Evolutionary conservation across 2,113 vertebrate species (phyloP).

Genomic region (Pseudopipra pipra): DNA sequence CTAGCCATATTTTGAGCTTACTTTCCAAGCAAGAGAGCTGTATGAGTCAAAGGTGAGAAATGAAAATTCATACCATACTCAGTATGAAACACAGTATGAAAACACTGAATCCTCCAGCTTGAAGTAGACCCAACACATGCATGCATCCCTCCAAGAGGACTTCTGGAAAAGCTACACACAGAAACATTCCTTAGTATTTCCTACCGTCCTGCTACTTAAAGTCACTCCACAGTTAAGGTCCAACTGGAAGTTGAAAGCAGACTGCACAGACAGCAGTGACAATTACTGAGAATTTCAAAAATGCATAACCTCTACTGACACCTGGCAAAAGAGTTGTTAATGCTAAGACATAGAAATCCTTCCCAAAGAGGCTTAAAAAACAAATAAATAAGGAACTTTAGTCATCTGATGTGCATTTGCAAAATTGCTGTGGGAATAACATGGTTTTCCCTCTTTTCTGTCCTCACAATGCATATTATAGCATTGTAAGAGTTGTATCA

Average conservation of each 20-base stretch:
- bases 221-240: background rate
- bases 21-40: background rate
- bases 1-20: background rate
- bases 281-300: slow-evolving; percentile 33
- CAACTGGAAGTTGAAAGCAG: background rate
- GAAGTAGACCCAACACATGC: background rate
- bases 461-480: background rate
- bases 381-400: slow-evolving; percentile 22
- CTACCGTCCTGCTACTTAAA: background rate
- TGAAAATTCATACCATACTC: background rate
- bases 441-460: background rate
- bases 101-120: background rate
- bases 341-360: slow-evolving; percentile 29
- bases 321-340: background rate
- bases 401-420: slow-evolving; percentile 35
- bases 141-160: background rate
- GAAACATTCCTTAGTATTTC: background rate
- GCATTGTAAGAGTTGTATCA: background rate
- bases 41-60: background rate
- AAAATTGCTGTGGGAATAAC: background rate
- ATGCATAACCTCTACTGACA: slow-evolving; percentile 40
- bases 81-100: background rate
- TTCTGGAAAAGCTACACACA: background rate
- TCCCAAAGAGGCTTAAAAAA: slow-evolving; percentile 51
- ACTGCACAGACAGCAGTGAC: background rate